A percentile compares a stretch with the other conserved stretches of the same genome.
Conservation (phyloP, 30 jellyfish, hydroid and myxozoan species). For the Aurelia aurita complex sp. Pacific region DNA sequence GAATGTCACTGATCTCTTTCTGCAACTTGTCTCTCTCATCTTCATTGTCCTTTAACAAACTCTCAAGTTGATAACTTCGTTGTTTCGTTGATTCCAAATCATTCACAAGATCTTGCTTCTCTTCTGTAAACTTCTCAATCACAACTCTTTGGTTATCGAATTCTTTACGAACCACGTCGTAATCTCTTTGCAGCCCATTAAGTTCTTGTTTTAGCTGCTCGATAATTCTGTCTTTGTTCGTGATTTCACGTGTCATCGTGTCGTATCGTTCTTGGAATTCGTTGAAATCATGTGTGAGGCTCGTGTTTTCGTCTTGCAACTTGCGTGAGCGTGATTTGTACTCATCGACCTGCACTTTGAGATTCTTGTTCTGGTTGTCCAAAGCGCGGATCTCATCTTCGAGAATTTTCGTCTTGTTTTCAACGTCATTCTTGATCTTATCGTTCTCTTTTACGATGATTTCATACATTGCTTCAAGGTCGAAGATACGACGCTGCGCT, state of each 20-base stretch:
- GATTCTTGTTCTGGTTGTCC: constrained; percentile 61
- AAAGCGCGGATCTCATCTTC: constrained; percentile 83
- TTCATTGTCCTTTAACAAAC: constrained; percentile 81
- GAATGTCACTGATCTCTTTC: constrained; percentile 69
- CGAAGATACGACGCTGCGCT: constrained; percentile 85
- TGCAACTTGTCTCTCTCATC: constrained; percentile 83
- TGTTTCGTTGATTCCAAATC: constrained; percentile 82
- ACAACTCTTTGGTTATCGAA: constrained; percentile 75
- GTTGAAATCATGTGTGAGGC: constrained; percentile 65
- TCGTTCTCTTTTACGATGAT: constrained; percentile 88
- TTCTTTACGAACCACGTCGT: constrained; percentile 73
- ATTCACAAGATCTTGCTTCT: constrained; percentile 78
- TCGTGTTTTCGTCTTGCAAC: constrained; percentile 70
- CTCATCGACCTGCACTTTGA: constrained; percentile 81
- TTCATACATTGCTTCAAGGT: constrained; percentile 91
- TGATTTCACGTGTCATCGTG: constrained; percentile 55
- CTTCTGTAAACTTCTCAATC: constrained; percentile 85
- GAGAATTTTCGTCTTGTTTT: constrained; percentile 61
- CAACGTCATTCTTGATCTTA: constrained; percentile 68
- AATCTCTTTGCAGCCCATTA: constrained; percentile 56
- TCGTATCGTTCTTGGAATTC: constrained; percentile 89
- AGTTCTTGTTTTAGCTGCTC: constrained; percentile 90
- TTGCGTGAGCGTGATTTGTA: constrained; percentile 70
- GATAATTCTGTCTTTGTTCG: constrained; percentile 85
- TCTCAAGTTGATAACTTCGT: constrained; percentile 86